Base-by-base conservation (phyloP, 2,888 invertebrate genomes). In the Zele albiditarsus region DNA sequence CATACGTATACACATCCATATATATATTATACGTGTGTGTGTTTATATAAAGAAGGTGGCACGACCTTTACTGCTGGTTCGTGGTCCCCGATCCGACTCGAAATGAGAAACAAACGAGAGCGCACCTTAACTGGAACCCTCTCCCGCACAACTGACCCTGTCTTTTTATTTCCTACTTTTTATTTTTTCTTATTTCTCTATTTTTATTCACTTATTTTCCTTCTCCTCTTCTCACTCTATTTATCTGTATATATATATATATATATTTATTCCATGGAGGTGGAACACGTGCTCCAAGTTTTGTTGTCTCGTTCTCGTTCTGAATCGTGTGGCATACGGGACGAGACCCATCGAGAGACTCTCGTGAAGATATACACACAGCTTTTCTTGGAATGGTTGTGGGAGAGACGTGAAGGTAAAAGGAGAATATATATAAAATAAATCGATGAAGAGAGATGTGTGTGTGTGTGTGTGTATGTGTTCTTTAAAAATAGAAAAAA, bases 101-200 rank as follows among this genome's bases (percentile, higher is more conserved):
- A 86, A 87, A 87, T 84, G 86, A 87, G 86, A 84, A 87, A 87
- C 87, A 87, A 88, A 88, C 87, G 86, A 87, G 88, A 88, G 85
- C 71, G 71, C 86, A 86, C 83, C 84, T 86, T 87, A 85, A 85
- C 86, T 84, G 83, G 82, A 75, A 76, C 76, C 78, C 72, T 72
- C 74, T 72, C 70, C 77, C 72, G 70, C 74, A 70, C 67, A 67
- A 53, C 77, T 79, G 79, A 80, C 81, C 82, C 70, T 57, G 71
- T 74, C 62, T 73, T 65, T 79, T 71, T 65, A 38, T 65, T 71
- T n/a, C n/a, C n/a, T n/a, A n/a, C n/a, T n/a, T n/a, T 77, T 74
- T 33, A 70, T 71, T 68, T 74, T 46, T 69, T 25, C 33, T 58
- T 49, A 28, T 53, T 31, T 28, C 31, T 70, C 38, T 69, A 42